These are phyloP conservation scores for Penaeus japonicus DNA, from an alignment of 1,140 invertebrate genomes.

Conservation along the genomic window DNA sequence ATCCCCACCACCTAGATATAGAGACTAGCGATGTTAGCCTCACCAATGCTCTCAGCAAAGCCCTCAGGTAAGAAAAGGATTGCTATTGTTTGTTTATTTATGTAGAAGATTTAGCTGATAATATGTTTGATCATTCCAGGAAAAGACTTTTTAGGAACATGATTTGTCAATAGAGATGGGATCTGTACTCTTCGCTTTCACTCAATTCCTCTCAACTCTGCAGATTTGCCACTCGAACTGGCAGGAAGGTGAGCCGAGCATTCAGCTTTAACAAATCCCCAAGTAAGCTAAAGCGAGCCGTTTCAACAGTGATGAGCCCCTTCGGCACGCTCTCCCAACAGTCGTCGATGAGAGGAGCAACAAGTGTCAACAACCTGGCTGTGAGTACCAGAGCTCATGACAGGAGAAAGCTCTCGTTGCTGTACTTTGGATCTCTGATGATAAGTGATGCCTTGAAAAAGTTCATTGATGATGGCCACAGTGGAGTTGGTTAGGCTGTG, in stretches of 20 bases:
- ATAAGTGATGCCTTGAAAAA: no score
- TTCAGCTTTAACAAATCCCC: conserved; percentile 95
- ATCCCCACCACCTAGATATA: conserved; percentile 82
- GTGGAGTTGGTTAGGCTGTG: no score
- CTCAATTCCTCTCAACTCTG: conserved; percentile 38
- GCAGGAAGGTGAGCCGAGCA: conserved; percentile 88
- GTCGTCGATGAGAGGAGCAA: conserved; percentile 47
- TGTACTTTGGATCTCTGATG: no score
- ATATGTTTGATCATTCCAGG: no score
- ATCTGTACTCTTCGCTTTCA: neutral
- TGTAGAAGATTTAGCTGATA: no score
- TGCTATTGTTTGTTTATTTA: neutral
- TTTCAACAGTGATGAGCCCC: conserved; percentile 94
- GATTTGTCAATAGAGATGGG: no score
- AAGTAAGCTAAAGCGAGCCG: conserved; percentile 88
- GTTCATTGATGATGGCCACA: no score
- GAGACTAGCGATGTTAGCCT: conserved; percentile 83
- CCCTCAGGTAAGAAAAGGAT: conserved; percentile 73
- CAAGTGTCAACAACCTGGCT: conserved; percentile 57
- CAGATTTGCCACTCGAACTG: conserved; percentile 70
- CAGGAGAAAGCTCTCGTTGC: no score
- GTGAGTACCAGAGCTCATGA: conserved; percentile 40
- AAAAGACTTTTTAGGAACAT: no score
- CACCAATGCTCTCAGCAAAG: conserved; percentile 81
- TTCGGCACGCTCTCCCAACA: conserved; percentile 54